These are phyloP conservation scores for Sabatieria punctata DNA, from an alignment of 2,888 invertebrate species.

Conservation along the genomic window DNA sequence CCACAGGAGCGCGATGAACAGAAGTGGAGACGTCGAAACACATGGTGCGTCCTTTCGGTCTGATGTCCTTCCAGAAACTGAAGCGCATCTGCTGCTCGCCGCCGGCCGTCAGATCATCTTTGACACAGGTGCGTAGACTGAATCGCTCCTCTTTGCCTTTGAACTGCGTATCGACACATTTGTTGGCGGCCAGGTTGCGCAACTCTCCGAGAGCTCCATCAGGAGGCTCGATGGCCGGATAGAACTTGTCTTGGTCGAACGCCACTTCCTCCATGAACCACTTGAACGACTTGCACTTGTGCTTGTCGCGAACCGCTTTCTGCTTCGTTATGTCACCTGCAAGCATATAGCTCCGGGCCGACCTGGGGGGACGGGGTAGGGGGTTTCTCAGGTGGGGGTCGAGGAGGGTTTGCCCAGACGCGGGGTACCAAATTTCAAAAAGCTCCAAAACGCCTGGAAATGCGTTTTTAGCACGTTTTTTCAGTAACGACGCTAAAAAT, in stretches of 20 bases:
- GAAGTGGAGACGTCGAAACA: constrained; percentile 67
- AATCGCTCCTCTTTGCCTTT: constrained; percentile 23
- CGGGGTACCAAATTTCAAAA: too few species aligned
- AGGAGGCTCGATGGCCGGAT: constrained; percentile 69
- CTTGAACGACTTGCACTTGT: constrained; percentile 73
- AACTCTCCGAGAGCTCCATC: constrained; percentile 60
- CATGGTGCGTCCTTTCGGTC: constrained; percentile 48
- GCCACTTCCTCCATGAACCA: constrained; percentile 88
- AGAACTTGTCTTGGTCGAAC: constrained; percentile 66
- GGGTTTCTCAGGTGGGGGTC: too few species aligned
- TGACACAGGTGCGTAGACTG: constrained; percentile 20
- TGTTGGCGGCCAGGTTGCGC: constrained; percentile 28
- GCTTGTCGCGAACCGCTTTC: constrained; percentile 50
- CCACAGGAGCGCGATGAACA: constrained; percentile 51
- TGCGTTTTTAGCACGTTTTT: too few species aligned
- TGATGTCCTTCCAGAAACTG: constrained; percentile 48
- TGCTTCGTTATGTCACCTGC: constrained; percentile 56
- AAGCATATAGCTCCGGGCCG: too few species aligned
- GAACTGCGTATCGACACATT: constrained; percentile 33
- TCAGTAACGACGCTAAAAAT: too few species aligned
- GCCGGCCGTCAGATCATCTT: constrained; percentile 18
- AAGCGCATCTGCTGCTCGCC: constrained; percentile 24
- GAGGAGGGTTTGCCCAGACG: too few species aligned
- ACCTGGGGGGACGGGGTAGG: too few species aligned
- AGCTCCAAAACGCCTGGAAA: too few species aligned